phyloP scores from a whole-genome alignment of 2,888 invertebrate species.

The Phalangium opilio region DNA sequence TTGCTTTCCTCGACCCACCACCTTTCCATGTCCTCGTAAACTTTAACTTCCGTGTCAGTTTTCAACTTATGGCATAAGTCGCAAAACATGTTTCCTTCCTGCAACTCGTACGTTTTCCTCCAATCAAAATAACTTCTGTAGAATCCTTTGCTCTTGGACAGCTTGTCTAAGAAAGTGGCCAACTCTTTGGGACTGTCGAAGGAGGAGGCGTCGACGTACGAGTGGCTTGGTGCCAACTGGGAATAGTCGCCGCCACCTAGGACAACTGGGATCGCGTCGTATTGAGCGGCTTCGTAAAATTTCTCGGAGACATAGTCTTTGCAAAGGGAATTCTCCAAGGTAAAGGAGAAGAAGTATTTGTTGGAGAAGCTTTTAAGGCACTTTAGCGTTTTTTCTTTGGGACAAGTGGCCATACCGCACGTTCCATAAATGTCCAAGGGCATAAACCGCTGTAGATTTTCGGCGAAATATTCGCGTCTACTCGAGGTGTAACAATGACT shows the following conservation, averaged over 20 bases:
- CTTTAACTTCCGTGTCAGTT: neutral
- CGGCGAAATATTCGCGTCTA: slow-evolving; percentile 16
- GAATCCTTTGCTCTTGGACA: slow-evolving; percentile 9
- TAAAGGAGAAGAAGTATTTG: slow-evolving; percentile 15
- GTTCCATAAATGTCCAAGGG: slow-evolving; percentile 18
- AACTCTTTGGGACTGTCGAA: slow-evolving; percentile 11
- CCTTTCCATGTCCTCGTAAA: slow-evolving; percentile 4
- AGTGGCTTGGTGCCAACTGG: slow-evolving; percentile 25
- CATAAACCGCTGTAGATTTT: slow-evolving; percentile 13
- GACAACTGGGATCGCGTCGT: slow-evolving; percentile 17
- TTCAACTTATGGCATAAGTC: slow-evolving; percentile 10
- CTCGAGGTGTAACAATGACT: slow-evolving; percentile 19
- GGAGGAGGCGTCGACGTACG: slow-evolving; percentile 26
- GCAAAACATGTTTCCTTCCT: slow-evolving; percentile 3
- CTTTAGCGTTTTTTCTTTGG: slow-evolving; percentile 5
- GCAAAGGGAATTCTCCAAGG: slow-evolving; percentile 19
- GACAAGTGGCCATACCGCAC: slow-evolving; percentile 17
- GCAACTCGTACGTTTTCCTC: slow-evolving; percentile 24
- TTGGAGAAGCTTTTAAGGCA: slow-evolving; percentile 12
- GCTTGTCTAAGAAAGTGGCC: slow-evolving; percentile 7
- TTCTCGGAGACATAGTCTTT: slow-evolving; percentile 19
- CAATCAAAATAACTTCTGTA: slow-evolving; percentile 12
- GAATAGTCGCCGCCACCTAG: slow-evolving; percentile 20
- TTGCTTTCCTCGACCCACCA: slow-evolving; percentile 10
- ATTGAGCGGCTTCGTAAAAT: slow-evolving; percentile 12